Percentiles rank a stretch among this genome's conserved stretches.
These are phyloP conservation scores for Liasis olivaceus DNA, from an alignment of 2,797 vertebrate genomes.

Conservation along the genomic window DNA sequence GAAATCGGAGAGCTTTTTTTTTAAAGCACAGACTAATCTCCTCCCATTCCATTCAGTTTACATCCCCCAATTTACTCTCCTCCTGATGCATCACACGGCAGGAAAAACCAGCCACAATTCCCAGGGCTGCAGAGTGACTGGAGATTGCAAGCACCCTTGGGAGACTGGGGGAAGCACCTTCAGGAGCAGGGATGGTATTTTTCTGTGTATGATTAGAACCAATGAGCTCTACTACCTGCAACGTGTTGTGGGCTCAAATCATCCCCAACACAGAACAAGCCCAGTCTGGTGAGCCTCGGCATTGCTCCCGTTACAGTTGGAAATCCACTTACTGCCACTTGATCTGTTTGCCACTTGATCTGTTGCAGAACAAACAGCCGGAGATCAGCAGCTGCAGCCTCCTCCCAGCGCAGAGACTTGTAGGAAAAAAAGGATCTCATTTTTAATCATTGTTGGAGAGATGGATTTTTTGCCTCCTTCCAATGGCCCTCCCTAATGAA, in stretches of 20 bases:
- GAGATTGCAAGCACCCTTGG: background rate
- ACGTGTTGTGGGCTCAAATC: background rate
- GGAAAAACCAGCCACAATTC: background rate
- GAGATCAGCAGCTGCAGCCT: background rate
- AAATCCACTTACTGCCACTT: background rate
- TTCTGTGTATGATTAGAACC: background rate
- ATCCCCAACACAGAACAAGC: background rate
- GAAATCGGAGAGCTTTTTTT: background rate
- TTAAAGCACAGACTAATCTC: background rate
- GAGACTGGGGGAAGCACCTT: background rate
- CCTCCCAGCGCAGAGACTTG: background rate
- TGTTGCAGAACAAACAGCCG: background rate
- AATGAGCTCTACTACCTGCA: background rate
- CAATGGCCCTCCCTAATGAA: background rate
- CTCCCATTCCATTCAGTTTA: background rate
- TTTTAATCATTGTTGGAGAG: background rate
- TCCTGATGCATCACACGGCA: background rate
- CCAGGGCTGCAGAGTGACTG: background rate
- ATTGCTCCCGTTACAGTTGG: background rate
- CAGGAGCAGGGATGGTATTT: background rate
- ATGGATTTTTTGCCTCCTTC: background rate
- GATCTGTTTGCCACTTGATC: background rate
- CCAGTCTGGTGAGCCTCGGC: background rate
- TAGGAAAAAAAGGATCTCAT: background rate
- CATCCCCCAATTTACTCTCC: background rate